Base-by-base conservation (phyloP, 2,888 invertebrate species). In the Heterodera filipjevi region DNA sequence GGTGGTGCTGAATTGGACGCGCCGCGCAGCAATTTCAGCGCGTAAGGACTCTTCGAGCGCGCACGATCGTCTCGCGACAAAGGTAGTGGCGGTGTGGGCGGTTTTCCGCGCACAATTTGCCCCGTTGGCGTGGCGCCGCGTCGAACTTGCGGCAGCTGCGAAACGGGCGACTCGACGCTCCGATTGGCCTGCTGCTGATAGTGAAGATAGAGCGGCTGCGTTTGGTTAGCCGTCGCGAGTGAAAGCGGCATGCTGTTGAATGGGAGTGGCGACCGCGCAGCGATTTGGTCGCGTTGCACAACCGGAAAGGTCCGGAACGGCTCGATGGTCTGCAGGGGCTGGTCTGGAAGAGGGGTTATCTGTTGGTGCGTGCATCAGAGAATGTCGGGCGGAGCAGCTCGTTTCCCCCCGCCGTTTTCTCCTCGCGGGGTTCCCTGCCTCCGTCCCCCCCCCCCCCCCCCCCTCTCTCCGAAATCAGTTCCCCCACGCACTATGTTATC, bases 11-110 rank as follows among this genome's bases (percentile, higher is more conserved):
- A 76, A 39, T 30, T 76, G 32, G 78, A 72, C 39, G 66, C 66
- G 59, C 71, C 44, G 12, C 77, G 53, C 49, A 71, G 22, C 44
- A 66, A 44, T 59, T 79, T 71, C 35, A 68, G 32, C 32, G 44
- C 59, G 59, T 75, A 68, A 19, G 75, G 75, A 35, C 75, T 75
- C 68, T 75, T 75, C 49, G 77, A 79, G n/a, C 79, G 79, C 46
- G 59, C 64, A 30, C 77, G 68, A 22, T 77, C 73, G 6, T 53
- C 39, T 22, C 66, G 53, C 32, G 77, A 66, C 44, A 75, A 71
- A 49, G 84, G 79, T 12, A 87, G 87, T 32, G 89, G 89, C 12
- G 89, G 89, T 12, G 89, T 89, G 19, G 89, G 89, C 16, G 89
- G 88, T 79, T 89, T 89, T 44, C 84, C 82, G 19, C 85, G 80